Evolutionary conservation across 2,888 invertebrate species (phyloP).

Genomic region (Eupithecia centaureata): DNA sequence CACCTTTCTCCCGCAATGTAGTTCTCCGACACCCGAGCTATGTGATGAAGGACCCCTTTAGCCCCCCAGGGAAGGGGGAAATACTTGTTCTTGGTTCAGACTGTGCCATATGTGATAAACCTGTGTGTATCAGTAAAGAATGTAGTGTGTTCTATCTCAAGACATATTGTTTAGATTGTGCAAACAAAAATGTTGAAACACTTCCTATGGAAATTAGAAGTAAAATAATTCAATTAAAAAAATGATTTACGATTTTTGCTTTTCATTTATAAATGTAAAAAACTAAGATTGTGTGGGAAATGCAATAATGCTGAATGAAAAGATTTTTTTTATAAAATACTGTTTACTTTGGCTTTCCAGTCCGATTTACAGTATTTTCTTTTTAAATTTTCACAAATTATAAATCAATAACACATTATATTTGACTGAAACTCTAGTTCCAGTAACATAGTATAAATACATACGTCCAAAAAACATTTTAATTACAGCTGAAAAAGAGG

Average conservation of each 20-base stretch:
- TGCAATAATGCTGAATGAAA: constrained; percentile 48
- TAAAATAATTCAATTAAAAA: constrained; percentile 80
- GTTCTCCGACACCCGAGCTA: constrained; percentile 89
- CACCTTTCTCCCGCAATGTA: constrained; percentile 88
- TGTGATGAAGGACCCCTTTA: constrained; percentile 93
- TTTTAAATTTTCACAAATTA: constrained; percentile 74
- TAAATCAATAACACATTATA: constrained; percentile 77
- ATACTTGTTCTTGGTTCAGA: constrained; percentile 90
- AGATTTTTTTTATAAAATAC: constrained; percentile 72
- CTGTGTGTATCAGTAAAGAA: constrained; percentile 88
- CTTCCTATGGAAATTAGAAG: constrained; percentile 89
- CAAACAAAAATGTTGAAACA: constrained; percentile 76
- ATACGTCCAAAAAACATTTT: constrained; percentile 58
- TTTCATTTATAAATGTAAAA: not conserved
- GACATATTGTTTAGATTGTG: constrained; percentile 90
- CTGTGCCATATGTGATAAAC: constrained; percentile 87
- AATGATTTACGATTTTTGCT: constrained; percentile 20
- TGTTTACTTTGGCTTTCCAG: constrained; percentile 84
- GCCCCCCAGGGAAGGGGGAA: constrained; percentile 89
- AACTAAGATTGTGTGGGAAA: not conserved
- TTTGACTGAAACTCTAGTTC: constrained; percentile 70
- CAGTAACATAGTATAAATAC: constrained; percentile 72
- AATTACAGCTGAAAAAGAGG: constrained; percentile 62
- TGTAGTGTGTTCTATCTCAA: constrained; percentile 93
- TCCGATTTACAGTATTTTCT: constrained; percentile 80